Evolutionary conservation across 2,888 invertebrate species (phyloP).

Genomic region (Electrophaes corylata): DNA sequence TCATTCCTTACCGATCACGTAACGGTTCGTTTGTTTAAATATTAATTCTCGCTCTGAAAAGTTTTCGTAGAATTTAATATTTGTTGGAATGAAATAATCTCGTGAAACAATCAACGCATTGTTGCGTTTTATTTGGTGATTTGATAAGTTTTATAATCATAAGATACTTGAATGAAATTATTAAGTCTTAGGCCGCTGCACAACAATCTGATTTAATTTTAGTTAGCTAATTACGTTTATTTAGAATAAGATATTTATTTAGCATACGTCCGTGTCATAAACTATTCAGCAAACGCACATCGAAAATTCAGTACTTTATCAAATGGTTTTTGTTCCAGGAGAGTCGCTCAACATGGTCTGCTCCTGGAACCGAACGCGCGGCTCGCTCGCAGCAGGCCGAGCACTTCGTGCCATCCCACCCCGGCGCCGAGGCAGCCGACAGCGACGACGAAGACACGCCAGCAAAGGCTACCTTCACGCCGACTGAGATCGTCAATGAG

Average conservation of each 20-base stretch:
- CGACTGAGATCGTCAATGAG: constrained; percentile 82
- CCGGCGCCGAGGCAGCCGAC: constrained; percentile 87
- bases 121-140: too few species aligned
- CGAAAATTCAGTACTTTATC: too few species aligned
- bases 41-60: neutral
- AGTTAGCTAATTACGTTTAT: too few species aligned
- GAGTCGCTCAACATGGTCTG: constrained; percentile 46
- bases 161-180: too few species aligned
- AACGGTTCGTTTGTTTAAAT: neutral
- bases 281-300: too few species aligned
- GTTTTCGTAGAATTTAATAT: neutral
- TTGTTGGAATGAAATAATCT: neutral
- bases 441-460: constrained; percentile 84
- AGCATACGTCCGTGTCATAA: too few species aligned
- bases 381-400: constrained; percentile 76
- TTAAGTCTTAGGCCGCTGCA: too few species aligned
- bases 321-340: constrained; percentile 31
- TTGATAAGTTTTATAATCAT: too few species aligned
- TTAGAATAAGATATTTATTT: too few species aligned
- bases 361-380: constrained; percentile 82
- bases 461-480: constrained; percentile 52
- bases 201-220: too few species aligned
- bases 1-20: neutral
- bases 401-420: constrained; percentile 85
- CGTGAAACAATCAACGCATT: too few species aligned